Percentiles rank a stretch among this genome's conserved stretches.
phyloP scores from a whole-genome alignment of 2,888 invertebrate genomes.

The Leistus spinibarbis region DNA sequence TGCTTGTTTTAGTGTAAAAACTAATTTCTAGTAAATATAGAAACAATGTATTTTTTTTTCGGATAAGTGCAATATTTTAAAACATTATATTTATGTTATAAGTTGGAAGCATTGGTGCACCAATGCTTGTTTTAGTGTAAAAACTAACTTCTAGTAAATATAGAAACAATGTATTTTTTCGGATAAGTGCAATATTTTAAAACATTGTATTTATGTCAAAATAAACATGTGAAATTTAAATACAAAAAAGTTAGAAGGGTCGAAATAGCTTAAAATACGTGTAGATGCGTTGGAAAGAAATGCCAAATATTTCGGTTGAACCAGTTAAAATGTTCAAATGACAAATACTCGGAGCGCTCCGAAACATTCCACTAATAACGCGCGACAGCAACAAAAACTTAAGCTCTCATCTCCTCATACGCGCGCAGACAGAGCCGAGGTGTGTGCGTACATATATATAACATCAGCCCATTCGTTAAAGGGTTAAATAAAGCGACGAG shows the following conservation, averaged over 20 bases:
- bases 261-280: slow-evolving; percentile 31
- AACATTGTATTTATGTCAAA: background rate
- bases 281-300: slow-evolving; percentile 27
- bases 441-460: background rate
- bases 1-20: too few species aligned
- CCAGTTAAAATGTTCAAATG: slow-evolving; percentile 38
- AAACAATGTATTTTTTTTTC: too few species aligned
- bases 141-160: too few species aligned
- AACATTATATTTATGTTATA: too few species aligned
- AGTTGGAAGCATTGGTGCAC: too few species aligned
- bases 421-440: background rate
- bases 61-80: too few species aligned
- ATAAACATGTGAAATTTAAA: background rate
- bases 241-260: background rate
- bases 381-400: background rate
- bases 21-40: too few species aligned
- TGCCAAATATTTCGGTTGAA: slow-evolving; percentile 35
- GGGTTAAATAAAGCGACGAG: slow-evolving; percentile 4
- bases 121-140: too few species aligned
- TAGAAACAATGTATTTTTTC: too few species aligned
- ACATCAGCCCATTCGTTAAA: background rate
- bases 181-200: too few species aligned
- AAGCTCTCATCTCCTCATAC: background rate
- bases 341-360: slow-evolving; percentile 25
- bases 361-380: slow-evolving; percentile 25